Conservation (phyloP, 2,797 vertebrate genomes). For the Saxicola maurus region DNA sequence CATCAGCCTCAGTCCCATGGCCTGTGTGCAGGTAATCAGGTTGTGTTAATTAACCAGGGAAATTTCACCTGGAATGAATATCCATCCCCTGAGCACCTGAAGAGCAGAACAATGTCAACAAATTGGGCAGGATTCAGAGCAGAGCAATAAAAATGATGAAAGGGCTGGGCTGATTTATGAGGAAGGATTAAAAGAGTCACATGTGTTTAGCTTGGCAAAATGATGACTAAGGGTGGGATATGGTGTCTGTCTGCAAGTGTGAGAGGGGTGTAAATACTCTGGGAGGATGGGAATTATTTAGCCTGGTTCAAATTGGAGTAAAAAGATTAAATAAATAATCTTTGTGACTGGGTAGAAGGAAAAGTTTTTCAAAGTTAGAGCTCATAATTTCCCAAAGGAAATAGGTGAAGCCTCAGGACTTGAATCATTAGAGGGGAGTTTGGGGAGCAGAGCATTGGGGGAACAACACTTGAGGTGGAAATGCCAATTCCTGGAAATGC, state of each 20-base stretch:
- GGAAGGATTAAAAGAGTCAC: constrained; percentile 60
- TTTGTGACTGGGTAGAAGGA: constrained; percentile 8
- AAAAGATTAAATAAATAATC: constrained; percentile 18
- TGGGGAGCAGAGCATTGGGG: not conserved
- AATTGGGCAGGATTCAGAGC: constrained; percentile 22
- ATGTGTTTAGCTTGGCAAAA: constrained; percentile 67
- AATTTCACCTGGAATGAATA: constrained; percentile 15
- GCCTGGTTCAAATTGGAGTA: constrained; percentile 22
- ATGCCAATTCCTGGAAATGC: not conserved
- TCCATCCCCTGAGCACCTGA: not conserved
- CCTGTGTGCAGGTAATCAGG: not conserved
- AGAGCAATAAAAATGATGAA: constrained; percentile 56
- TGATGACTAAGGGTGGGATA: constrained; percentile 34
- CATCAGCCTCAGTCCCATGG: not conserved
- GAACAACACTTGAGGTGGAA: not conserved
- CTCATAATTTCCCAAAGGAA: constrained; percentile 3
- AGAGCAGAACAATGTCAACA: constrained; percentile 49
- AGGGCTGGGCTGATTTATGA: constrained; percentile 60
- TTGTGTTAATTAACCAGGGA: not conserved
- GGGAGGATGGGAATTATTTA: constrained; percentile 10
- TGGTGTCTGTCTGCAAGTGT: constrained; percentile 16
- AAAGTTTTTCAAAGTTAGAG: not conserved
- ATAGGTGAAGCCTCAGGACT: not conserved
- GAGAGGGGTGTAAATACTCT: constrained; percentile 18
- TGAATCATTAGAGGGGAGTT: not conserved